Conservation (phyloP, 2,888 invertebrate species). For the Clusia tigrina region DNA sequence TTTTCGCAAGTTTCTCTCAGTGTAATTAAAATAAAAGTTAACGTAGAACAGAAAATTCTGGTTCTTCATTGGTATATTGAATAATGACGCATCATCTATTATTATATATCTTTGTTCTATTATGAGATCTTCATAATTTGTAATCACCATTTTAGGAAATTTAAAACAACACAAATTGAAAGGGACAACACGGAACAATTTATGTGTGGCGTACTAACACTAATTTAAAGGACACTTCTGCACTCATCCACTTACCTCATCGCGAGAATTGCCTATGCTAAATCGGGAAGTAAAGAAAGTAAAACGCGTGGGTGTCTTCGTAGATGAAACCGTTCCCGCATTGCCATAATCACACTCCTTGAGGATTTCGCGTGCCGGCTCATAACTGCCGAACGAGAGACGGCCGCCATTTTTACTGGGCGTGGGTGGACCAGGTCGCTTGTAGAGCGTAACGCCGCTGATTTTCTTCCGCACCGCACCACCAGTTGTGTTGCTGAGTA, state of each 20-base stretch:
- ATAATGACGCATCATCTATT: no score
- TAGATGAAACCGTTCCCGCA: constrained; percentile 48
- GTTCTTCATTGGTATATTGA: no score
- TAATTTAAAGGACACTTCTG: no score
- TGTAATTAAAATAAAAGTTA: no score
- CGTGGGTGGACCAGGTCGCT: constrained; percentile 86
- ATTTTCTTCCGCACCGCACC: constrained; percentile 63
- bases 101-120: no score
- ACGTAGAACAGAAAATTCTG: no score
- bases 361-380: constrained; percentile 68
- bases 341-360: constrained; percentile 66
- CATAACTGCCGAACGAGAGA: constrained; percentile 68
- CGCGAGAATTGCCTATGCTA: constrained; percentile 49
- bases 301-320: constrained; percentile 72
- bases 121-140: no score
- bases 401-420: constrained; percentile 84
- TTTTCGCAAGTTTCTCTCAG: no score
- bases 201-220: no score
- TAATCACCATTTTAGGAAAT: no score
- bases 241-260: constrained; percentile 64
- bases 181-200: no score
- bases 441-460: constrained; percentile 77
- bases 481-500: constrained; percentile 57
- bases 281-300: constrained; percentile 69
- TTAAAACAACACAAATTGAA: no score